These are phyloP conservation scores for Choloepus hoffmanni DNA, from an alignment of 2,113 vertebrate species.

Conservation along the genomic window DNA sequence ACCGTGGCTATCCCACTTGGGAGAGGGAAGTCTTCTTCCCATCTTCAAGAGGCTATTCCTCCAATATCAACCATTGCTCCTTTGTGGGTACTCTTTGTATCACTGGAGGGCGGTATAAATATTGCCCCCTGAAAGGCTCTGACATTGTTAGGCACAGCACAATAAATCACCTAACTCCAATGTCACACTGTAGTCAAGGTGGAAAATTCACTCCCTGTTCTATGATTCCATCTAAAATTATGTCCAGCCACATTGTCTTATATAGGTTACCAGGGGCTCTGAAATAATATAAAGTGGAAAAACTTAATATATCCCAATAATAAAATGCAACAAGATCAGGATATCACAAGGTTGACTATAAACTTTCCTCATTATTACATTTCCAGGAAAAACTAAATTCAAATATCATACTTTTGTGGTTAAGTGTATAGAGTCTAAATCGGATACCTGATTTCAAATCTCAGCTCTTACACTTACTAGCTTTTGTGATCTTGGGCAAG, in stretches of 20 bases:
- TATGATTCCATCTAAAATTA: not conserved
- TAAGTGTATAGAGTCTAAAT: not conserved
- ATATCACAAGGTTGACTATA: not conserved
- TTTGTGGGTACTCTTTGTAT: not conserved
- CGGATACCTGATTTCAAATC: not conserved
- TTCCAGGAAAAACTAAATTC: conserved; percentile 2
- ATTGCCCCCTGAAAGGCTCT: not conserved
- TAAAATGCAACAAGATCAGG: not conserved
- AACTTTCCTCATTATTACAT: not conserved
- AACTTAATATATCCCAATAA: not conserved
- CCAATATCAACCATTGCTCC: not conserved
- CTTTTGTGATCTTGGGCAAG: not conserved
- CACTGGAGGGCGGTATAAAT: not conserved
- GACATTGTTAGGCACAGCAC: not conserved
- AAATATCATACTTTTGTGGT: not conserved
- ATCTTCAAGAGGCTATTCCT: not conserved
- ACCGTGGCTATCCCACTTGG: not conserved
- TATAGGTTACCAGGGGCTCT: not conserved
- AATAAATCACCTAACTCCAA: not conserved
- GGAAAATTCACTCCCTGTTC: conserved; percentile 9
- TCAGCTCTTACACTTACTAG: not conserved
- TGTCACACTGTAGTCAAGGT: not conserved
- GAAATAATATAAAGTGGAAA: not conserved
- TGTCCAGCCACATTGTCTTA: not conserved
- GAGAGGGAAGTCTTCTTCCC: not conserved